phyloP scores from a whole-genome alignment of 2,113 vertebrate genomes.

The Zosterops borbonicus region DNA sequence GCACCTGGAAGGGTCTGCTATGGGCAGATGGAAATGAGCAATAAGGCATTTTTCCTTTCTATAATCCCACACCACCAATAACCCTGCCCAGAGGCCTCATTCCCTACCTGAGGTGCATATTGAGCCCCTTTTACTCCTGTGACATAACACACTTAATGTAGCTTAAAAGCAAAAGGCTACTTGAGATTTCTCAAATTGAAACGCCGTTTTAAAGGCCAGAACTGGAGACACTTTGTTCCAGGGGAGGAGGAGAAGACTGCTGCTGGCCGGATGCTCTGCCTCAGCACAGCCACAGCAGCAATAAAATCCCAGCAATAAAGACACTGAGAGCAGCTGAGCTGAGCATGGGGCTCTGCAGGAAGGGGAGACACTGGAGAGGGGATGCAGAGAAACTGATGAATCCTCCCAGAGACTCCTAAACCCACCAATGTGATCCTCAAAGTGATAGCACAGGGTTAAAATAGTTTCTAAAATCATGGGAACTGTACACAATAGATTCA shows the following conservation, averaged over 20 bases:
- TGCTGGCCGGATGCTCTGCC: background rate
- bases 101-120: background rate
- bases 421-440: background rate
- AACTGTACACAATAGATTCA: no score
- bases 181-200: background rate
- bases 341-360: rapidly evolving
- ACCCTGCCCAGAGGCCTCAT: background rate
- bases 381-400: background rate
- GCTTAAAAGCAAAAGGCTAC: background rate
- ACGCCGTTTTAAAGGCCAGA: background rate
- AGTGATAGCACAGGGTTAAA: no score
- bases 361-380: background rate
- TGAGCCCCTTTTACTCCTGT: background rate
- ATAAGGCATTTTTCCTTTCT: background rate
- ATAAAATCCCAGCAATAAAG: background rate
- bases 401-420: background rate
- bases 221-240: background rate
- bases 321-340: background rate
- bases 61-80: background rate
- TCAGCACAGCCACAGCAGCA: background rate
- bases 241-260: background rate
- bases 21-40: slow-evolving; percentile 26
- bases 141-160: background rate
- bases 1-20: slow-evolving; percentile 21
- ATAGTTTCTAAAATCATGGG: no score